A percentile compares a stretch with the other conserved stretches of the same genome.
Evolutionary conservation across 2,113 vertebrate genomes (phyloP).

Genomic region (Oncorhynchus gorbuscha): DNA sequence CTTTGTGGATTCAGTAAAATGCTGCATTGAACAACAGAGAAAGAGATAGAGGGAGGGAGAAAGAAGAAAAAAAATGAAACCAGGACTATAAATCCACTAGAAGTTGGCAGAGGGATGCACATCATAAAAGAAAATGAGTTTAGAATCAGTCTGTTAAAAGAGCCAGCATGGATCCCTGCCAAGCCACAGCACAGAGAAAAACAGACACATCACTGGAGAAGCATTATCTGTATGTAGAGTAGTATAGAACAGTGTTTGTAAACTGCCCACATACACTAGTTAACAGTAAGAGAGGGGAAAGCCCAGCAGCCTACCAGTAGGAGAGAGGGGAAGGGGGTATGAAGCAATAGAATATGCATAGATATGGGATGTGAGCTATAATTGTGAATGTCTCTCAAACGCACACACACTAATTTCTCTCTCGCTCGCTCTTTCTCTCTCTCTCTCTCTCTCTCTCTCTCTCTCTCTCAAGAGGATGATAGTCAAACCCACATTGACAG

Average conservation of each 20-base stretch:
- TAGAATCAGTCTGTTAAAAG: slow-evolving; percentile 1
- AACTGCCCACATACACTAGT: no score
- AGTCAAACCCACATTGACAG: slow-evolving; percentile 14
- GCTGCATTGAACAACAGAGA: background rate
- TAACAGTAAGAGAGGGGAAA: no score
- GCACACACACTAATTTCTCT: background rate
- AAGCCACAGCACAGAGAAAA: background rate
- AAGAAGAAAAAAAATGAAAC: background rate
- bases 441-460: no score
- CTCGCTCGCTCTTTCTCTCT: no score
- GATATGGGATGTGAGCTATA: background rate
- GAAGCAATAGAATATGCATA: no score
- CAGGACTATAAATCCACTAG: background rate
- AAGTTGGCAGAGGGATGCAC: slow-evolving; percentile 7
- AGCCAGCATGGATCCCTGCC: background rate
- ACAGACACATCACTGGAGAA: background rate
- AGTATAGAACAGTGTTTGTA: no score
- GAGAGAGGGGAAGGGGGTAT: no score
- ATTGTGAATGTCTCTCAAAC: background rate
- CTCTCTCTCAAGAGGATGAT: background rate
- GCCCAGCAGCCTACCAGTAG: no score
- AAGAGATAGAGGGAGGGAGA: slow-evolving; percentile 33
- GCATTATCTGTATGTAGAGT: background rate
- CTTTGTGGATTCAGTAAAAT: no score
- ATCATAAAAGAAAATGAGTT: slow-evolving; percentile 22